Evolutionary conservation across 2,113 vertebrate genomes (phyloP), one percentile per base, ranked within the genome.

Genomic region (Clupea harengus): DNA sequence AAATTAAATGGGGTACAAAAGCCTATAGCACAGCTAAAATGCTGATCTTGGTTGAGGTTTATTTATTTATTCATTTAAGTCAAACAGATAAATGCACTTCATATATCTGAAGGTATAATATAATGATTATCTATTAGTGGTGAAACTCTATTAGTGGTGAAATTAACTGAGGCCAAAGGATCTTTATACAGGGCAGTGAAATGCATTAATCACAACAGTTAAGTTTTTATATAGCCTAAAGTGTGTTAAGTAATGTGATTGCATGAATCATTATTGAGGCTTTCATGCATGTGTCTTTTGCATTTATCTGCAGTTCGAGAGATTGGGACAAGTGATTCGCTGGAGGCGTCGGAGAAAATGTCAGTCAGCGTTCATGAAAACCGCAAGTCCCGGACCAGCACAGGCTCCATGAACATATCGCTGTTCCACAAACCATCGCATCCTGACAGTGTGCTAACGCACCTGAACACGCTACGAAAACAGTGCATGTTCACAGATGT

Each of bases 351-450:
- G 10, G 85, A 91, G 93, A 92, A 87, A 91, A 99, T 99, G 98
- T 99, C 98, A 0, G 97, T 99, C 93, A 97, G 95, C 0, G 96
- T 98, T 82, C 98, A 99, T 0, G 97, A 99, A 92, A 98, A 97
- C 91, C 96, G 98, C 50, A 99, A 99, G 92, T 98, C 97, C 3
- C 96, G 97, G 89, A 93, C 96, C 10, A 99, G 98, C 92, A 96
- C 96, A 0, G 97, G 96, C 85, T 97, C 97, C 91, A 97, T 97
- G 97, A 98, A 98, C 91, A 96, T 97, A 93, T 92, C 96, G 0
- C 94, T 99, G 75, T 99, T 98, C 83, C 97, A 99, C 94, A 99
- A 99, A 93, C 95, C 96, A 22, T 97, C 97, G 0, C 97, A 99
- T 88, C 96, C 98, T 0, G 98, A 99, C 93, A 97, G 96, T 0